Evolutionary conservation across 2,113 vertebrate genomes (phyloP).

Genomic region (Myanophis thanlyinensis): DNA sequence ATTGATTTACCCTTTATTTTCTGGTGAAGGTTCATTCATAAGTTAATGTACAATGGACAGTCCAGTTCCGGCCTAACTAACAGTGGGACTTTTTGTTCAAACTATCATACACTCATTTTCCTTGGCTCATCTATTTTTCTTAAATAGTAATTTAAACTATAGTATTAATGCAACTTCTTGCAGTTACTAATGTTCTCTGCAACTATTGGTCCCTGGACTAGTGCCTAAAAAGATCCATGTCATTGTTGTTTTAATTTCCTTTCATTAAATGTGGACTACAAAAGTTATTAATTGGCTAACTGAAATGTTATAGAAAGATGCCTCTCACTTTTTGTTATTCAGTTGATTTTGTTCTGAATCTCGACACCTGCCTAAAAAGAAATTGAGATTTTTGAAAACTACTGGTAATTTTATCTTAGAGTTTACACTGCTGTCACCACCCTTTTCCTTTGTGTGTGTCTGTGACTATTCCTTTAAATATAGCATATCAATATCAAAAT

Average conservation of each 20-base stretch:
- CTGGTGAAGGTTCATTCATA: slow-evolving; percentile 56
- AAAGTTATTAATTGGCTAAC: not conserved
- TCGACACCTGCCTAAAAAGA: not conserved
- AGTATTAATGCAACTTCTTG: not conserved
- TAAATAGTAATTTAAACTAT: slow-evolving; percentile 24
- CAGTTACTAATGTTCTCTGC: not conserved
- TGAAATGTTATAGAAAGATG: not conserved
- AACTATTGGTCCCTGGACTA: not conserved
- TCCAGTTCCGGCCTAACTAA: slow-evolving; percentile 26
- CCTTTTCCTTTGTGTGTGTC: not conserved
- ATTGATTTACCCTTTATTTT: slow-evolving; percentile 69
- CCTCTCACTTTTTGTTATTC: not conserved
- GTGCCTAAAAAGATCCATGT: slow-evolving; percentile 21
- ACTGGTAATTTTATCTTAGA: not conserved
- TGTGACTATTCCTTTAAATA: not conserved
- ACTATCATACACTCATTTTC: slow-evolving; percentile 56
- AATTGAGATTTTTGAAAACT: not conserved
- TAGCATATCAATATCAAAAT: not conserved
- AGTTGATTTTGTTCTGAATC: not conserved
- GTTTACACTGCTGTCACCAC: not conserved
- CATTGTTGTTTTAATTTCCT: not conserved
- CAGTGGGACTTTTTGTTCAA: slow-evolving; percentile 52
- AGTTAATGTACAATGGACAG: slow-evolving; percentile 45
- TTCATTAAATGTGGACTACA: not conserved
- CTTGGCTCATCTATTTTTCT: slow-evolving; percentile 53